Evolutionary conservation across 2,888 invertebrate species (phyloP), one percentile per base, ranked within the genome.

Genomic region (Agrypnus murinus): DNA sequence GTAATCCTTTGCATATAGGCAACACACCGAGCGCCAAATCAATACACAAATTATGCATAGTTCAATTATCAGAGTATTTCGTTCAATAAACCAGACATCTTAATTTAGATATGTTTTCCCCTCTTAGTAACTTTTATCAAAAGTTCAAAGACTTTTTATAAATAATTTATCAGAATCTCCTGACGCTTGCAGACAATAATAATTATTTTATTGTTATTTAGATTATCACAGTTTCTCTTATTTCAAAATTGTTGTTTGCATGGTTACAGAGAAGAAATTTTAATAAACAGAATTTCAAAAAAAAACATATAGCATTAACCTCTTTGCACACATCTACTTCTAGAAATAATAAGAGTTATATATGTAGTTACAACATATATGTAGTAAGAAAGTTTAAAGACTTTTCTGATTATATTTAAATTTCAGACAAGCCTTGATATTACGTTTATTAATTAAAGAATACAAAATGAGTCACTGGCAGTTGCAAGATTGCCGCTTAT

Each of bases 71-170:
- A 58, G 25, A 58, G 31, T 12, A 32, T 9, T 9, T 43, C 62
- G 62, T 62, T 62, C 62, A 62, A 32, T 62, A 62, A 62, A 62
- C 46, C 14, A 6, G 17, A 31, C 8, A 12, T 40, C 59, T 48
- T 62, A 62, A n/a, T 62, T 62, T 62, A 48, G 62, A 48, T 6
- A 8, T 31, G 12, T 38, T 25, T 25, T 14, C 48, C 62, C 43
- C 46, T 25, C 59, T 15, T 62, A 32, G 62, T 36, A 45, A 48
- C 62, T 48, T 62, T 15, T 62, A 62, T 62, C 62, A 25, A 46
- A 62, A 62, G 62, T 62, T 64, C 64, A 64, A 53, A 64, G 64
- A 53, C 64, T 36, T 55, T 25, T 45, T 64, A 64, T 50, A 53
- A 50, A 64, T 50, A 64, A 64, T 19, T 50, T 64, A 62, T 62